These are phyloP conservation scores for Sminthurides aquaticus DNA, from an alignment of 2,888 invertebrate species.

Conservation along the genomic window DNA sequence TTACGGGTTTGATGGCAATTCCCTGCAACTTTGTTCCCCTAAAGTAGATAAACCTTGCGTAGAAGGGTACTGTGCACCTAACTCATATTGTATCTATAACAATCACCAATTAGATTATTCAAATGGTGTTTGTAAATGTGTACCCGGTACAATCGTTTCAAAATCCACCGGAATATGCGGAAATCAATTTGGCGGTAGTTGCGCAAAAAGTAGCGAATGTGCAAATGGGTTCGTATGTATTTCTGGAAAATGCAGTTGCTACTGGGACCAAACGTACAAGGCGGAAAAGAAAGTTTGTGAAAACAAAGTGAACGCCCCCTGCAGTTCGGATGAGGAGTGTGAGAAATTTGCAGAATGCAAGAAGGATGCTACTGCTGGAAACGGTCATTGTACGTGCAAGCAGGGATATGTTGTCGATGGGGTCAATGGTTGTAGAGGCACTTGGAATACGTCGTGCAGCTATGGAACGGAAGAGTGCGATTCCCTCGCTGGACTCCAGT, in stretches of 20 bases:
- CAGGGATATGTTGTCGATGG: neutral
- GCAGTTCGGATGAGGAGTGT: neutral
- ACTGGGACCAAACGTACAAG: neutral
- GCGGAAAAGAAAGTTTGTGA: neutral
- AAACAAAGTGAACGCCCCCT: neutral
- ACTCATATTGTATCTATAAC: neutral
- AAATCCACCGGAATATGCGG: neutral
- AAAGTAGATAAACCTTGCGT: neutral
- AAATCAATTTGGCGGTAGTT: neutral
- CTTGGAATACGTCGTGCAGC: neutral
- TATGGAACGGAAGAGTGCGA: neutral
- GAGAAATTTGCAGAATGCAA: neutral
- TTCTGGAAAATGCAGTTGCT: neutral
- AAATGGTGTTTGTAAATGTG: neutral
- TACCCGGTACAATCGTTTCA: neutral
- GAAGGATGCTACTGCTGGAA: neutral
- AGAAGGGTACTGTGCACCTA: neutral
- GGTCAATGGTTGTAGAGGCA: neutral
- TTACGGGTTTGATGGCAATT: neutral
- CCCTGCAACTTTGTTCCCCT: neutral
- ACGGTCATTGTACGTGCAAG: neutral
- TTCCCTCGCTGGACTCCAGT: neutral
- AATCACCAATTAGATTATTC: too few species aligned
- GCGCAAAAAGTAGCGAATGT: too few species aligned
- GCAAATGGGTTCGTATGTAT: neutral